phyloP scores from a whole-genome alignment of 1,140 invertebrate species.

The Elymnias hypermnestra region DNA sequence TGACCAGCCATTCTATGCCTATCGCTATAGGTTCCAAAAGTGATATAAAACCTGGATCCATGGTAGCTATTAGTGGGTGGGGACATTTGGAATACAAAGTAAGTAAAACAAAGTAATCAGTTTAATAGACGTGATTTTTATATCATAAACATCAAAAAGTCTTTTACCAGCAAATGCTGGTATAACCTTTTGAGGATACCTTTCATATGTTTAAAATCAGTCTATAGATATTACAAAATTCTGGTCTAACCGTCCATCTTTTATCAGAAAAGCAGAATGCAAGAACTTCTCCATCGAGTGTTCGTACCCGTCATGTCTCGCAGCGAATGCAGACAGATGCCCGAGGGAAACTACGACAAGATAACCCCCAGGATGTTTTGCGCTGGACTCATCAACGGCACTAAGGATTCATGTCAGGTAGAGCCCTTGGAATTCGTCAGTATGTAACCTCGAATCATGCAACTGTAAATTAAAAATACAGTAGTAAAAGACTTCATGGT shows the following conservation, averaged over 20 bases:
- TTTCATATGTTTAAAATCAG: too few relatives aligned
- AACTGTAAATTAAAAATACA: too few relatives aligned
- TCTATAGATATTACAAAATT: too few relatives aligned
- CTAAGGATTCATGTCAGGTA: slow-evolving; percentile 79
- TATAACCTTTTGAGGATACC: too few relatives aligned
- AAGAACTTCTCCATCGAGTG: slow-evolving; percentile 43
- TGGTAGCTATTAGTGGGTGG: slow-evolving; percentile 49
- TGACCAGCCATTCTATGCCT: slow-evolving; percentile 31
- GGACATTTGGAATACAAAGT: slow-evolving; percentile 51
- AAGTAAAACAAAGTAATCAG: too few relatives aligned
- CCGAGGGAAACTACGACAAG: slow-evolving; percentile 30
- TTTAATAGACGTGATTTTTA: too few relatives aligned
- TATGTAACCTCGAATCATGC: too few relatives aligned
- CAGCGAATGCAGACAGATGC: slow-evolving; percentile 30
- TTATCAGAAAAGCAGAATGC: slow-evolving; percentile 40
- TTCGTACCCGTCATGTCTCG: slow-evolving; percentile 43
- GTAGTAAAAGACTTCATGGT: too few relatives aligned
- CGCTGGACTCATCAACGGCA: slow-evolving; percentile 76
- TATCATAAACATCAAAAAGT: too few relatives aligned
- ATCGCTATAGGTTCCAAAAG: slow-evolving; percentile 42
- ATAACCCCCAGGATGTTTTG: slow-evolving; percentile 79
- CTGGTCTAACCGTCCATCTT: too few relatives aligned
- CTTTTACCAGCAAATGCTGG: too few relatives aligned
- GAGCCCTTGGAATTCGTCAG: too few relatives aligned
- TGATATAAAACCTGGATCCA: slow-evolving; percentile 28